Evolutionary conservation across 2,113 vertebrate species (phyloP), one percentile per base, ranked within the genome.

Genomic region (Aythya baeri): DNA sequence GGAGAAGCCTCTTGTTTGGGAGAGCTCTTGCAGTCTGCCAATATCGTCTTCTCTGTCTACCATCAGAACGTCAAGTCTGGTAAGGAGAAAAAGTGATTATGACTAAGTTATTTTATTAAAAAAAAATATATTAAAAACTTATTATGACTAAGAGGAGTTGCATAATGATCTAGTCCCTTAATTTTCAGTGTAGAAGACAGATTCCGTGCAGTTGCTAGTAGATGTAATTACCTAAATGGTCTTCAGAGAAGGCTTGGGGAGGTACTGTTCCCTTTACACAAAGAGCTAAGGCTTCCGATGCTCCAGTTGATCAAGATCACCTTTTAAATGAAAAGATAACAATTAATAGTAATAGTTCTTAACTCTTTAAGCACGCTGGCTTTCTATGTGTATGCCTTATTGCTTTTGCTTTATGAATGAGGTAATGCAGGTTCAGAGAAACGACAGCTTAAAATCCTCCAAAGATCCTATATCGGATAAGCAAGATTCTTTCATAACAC

Each of bases 1-100:
- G 99, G 99, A 72, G 98, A 99, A 94, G 91, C 97, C 50, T 97
- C 98, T 95, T 99, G 98, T 91, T 97, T 99, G 88, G 99, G 98
- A 32, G 99, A 99, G 36, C 95, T 99, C 68, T 87, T 99, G 71
- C 97, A 99, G 9, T 98, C 97, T 61, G 98, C 98, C 16, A 95
- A 91, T 67, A 97, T 98, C 6, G 14, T 97, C 83, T 99, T 99
- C 94, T 99, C 98, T 43, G 20, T 99, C 83, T 99, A 98, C 97
- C 99, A 99, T 96, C 98, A 97, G 97, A 98, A 97, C 91, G 97
- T 68, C 61, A 97, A 89, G 54, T 93, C 96, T 31, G 98, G 98
- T 98, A 67, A 96, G 96, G 34, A 58, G 44, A 63, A 46, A 2
- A 7, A 6, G 17, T 1, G 15, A 13, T 22, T 12, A 4, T 34